Base-by-base conservation (phyloP, 2,888 invertebrate species). In the Oscheius sp. region DNA sequence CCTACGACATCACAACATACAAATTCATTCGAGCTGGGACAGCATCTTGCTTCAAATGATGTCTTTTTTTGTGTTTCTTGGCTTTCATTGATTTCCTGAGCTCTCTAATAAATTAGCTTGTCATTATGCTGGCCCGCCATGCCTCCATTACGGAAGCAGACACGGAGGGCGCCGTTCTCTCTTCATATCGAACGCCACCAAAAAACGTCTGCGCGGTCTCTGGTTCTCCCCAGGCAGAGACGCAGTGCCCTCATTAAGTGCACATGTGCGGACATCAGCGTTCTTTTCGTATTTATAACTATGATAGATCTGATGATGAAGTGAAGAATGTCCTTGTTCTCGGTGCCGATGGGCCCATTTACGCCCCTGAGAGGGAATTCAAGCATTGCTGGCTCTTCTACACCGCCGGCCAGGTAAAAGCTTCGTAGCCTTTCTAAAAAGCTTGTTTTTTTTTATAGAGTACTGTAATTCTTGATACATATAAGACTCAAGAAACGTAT, bases 131-230 rank as follows among this genome's bases (percentile, higher is more conserved):
- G 52, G 29, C 23, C 48, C 48, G 29, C 25, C n/a, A 55, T 55
- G 37, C 34, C 23, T 25, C 37, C 33, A 34, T 55, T 55, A 34
- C 2, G 55, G 37, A 55, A 55, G 55, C 55, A 52, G 52, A 52
- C 37, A 23, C 42, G 55, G 55, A 34, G 55, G 37, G 8, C 23
- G 20, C 23, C 23, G 17, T 55, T 55, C 55, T 55, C 55, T 55
- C 55, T 34, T 34, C 34, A 55, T 55, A 55, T 55, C 55, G 55
- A 55, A 55, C 55, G 55, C 55, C 55, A 55, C 55, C 55, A 55
- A 55, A 53, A 55, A 55, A 55, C 55, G 33, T 8, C 55, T 55
- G 55, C 55, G 55, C 33, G 55, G 34, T 55, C 53, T 53, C 55
- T 55, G 55, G 55, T 55, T 55, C 55, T 55, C 34, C 55, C 53